Evolutionary conservation across 2,797 vertebrate species (phyloP), one percentile per base, ranked within the genome.

Genomic region (Schizopygopsis malacanthus): DNA sequence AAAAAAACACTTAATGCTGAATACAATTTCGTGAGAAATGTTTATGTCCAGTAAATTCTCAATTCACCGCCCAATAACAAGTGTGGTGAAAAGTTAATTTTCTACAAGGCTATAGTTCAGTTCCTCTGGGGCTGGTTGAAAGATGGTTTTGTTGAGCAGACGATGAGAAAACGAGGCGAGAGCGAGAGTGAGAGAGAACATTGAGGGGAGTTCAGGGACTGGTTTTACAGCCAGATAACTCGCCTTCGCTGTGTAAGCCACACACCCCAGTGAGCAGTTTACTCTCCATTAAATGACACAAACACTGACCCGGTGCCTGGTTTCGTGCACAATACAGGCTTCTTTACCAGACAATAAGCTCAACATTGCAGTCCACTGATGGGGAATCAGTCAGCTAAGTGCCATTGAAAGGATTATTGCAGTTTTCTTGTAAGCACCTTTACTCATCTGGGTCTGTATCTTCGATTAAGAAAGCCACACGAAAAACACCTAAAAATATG

Each of bases 271-370:
- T 65, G 84, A 81, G 78, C 84, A 63, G 69, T 85, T 85, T 85
- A 73, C 69, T 85, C 84, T 85, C 84, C 84, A 85, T 85, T 85
- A 85, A 85, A 79, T 72, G 76, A 73, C 78, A 81, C 77, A 85
- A 81, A 85, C 84, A 85, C 84, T 50, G 70, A 81, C 77, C 77
- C 54, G 43, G 20, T 54, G 69, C 78, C 77, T 80, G 56, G 41
- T 61, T 73, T 72, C 56, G 22, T 33, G 28, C 54, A 81, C 78
- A 85, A 81, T 81, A 73, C 54, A 63, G 69, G 78, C 10, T 54
- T 85, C 69, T 85, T 75, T 75, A 63, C 69, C 70, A 81, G 56
- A 85, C 78, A 85, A 81, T 81, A 85, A 80, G 56, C 69, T 81
- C 56, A 22, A 41, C 84, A 85, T 67, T 81, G 80, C 78, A 39